Conservation (phyloP, 2,888 invertebrate species). For the Epistrophe eligans region DNA sequence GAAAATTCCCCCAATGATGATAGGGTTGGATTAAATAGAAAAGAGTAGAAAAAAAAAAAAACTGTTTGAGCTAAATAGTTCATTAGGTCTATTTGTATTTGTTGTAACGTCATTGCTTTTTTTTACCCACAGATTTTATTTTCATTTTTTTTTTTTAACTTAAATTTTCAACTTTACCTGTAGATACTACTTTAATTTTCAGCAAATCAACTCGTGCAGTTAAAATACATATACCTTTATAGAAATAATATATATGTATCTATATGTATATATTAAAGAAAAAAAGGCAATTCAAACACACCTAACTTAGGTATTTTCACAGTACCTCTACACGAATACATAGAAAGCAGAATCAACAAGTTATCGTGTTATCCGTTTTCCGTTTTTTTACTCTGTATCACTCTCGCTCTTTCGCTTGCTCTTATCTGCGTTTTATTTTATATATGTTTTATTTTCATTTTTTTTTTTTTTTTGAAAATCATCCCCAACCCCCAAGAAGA, state of each 20-base stretch:
- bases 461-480: slow-evolving; percentile 42
- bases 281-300: slow-evolving; percentile 33
- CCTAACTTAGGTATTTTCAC: slow-evolving; percentile 19
- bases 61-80: slow-evolving; percentile 52
- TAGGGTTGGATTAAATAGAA: slow-evolving; percentile 41
- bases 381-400: slow-evolving; percentile 36
- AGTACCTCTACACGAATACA: slow-evolving; percentile 13
- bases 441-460: not conserved
- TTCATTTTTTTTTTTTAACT: slow-evolving; percentile 3
- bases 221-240: slow-evolving; percentile 2
- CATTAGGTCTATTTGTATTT: slow-evolving; percentile 64
- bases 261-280: too few species aligned
- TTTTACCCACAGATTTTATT: not conserved
- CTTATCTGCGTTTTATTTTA: slow-evolving; percentile 43
- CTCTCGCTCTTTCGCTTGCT: slow-evolving; percentile 70
- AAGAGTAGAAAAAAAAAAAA: slow-evolving; percentile 6
- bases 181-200: slow-evolving; percentile 73
- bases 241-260: not conserved
- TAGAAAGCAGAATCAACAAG: slow-evolving; percentile 67
- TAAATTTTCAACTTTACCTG: slow-evolving; percentile 62
- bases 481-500: slow-evolving; percentile 2
- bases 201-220: slow-evolving; percentile 55
- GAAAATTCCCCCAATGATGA: slow-evolving; percentile 29
- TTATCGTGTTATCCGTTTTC: slow-evolving; percentile 73
- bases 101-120: slow-evolving; percentile 14